Evolutionary conservation across 1,140 invertebrate species (phyloP).

Genomic region (Panonychus citri): DNA sequence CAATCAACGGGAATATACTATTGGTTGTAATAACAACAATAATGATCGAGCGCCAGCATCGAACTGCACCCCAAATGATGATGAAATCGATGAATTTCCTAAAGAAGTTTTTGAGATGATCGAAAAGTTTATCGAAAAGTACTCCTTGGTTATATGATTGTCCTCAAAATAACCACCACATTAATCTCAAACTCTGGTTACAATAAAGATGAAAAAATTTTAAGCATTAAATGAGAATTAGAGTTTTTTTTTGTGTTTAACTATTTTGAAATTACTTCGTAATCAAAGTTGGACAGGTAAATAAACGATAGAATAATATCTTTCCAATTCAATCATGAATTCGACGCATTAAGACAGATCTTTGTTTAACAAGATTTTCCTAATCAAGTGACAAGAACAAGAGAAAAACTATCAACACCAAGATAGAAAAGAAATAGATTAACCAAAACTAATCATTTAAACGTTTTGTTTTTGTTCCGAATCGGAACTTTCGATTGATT

Average conservation of each 20-base stretch:
- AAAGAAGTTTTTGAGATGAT: not conserved
- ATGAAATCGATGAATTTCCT: too few species aligned
- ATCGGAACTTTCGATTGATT: too few species aligned
- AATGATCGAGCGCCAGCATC: too few species aligned
- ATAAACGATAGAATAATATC: constrained; percentile 47
- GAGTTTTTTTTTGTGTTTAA: too few species aligned
- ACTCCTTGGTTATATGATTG: constrained; percentile 79
- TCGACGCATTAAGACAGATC: constrained; percentile 57
- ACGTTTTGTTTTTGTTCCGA: too few species aligned
- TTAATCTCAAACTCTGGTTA: constrained; percentile 87
- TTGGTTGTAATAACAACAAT: too few species aligned
- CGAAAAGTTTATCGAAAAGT: constrained; percentile 69
- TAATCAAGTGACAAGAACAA: constrained; percentile 50
- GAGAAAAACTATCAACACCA: not conserved
- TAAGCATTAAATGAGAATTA: too few species aligned
- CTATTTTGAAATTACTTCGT: constrained; percentile 88
- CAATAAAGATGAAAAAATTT: constrained; percentile 15
- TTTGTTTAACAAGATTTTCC: constrained; percentile 55
- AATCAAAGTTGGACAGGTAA: constrained; percentile 73
- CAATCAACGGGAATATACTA: too few species aligned
- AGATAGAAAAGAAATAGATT: too few species aligned
- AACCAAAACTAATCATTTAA: too few species aligned
- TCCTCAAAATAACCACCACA: constrained; percentile 78
- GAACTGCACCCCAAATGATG: too few species aligned
- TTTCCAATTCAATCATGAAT: constrained; percentile 53